Evolutionary conservation across 1,140 invertebrate species (phyloP).

Genomic region (Calephelis nemesis): DNA sequence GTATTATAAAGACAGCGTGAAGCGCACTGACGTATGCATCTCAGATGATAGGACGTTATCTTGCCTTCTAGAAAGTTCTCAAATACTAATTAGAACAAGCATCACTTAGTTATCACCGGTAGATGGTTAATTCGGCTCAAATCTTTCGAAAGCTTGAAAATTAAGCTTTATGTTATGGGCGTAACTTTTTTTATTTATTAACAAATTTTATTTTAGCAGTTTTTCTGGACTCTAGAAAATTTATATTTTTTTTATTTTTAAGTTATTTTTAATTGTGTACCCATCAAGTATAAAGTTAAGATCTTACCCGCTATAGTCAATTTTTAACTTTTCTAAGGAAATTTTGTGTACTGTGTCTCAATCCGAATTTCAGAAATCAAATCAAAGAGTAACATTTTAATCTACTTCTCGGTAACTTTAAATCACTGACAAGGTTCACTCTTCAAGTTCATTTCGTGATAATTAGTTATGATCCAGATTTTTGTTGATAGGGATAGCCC

Average conservation of each 20-base stretch:
- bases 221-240: not conserved
- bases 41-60: constrained; percentile 4
- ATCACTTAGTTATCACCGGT: constrained; percentile 8
- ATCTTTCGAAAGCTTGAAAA: not conserved
- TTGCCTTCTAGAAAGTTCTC: constrained; percentile 2
- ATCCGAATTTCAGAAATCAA: too few species aligned
- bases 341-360: too few species aligned
- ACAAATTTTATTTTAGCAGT: not conserved
- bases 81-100: constrained; percentile 12
- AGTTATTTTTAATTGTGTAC: not conserved
- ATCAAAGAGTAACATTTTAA: too few species aligned
- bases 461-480: too few species aligned
- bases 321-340: not conserved
- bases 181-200: not conserved
- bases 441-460: too few species aligned
- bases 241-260: constrained; percentile 6
- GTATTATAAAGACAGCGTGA: not conserved
- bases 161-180: not conserved
- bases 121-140: constrained; percentile 11
- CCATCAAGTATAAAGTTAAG: not conserved
- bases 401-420: too few species aligned
- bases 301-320: not conserved
- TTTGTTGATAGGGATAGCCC: too few species aligned
- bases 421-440: too few species aligned
- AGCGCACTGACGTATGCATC: constrained; percentile 5